phyloP scores from a whole-genome alignment of 1,140 invertebrate genomes.

The silkworm (Bombyx mori) region ASM3026992v2 NC_085127.1:1473001-1473500 shows the following conservation, averaged over 20 bases:
- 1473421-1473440: slow-evolving; percentile 11
- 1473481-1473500: slow-evolving; percentile 52
- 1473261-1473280: slow-evolving; percentile 41
- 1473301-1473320: slow-evolving; percentile 9
- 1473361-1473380: slow-evolving; percentile 15
- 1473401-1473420: background rate
- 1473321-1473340: background rate
- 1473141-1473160: slow-evolving; percentile 53
- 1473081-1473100: slow-evolving; percentile 5
- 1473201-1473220: slow-evolving; percentile 40
- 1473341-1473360: slow-evolving; percentile 10
- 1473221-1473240: slow-evolving; percentile 30
- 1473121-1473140: slow-evolving; percentile 48
- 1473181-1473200: slow-evolving; percentile 53
- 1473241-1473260: slow-evolving; percentile 50
- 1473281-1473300: slow-evolving; percentile 31
- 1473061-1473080: background rate
- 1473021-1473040: background rate
- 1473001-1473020: background rate
- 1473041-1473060: too few species aligned
- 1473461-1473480: slow-evolving; percentile 26
- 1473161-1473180: slow-evolving; percentile 61
- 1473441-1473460: slow-evolving; percentile 6
- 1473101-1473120: slow-evolving; percentile 6
- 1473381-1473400: slow-evolving; percentile 14